Base-by-base conservation (phyloP, 2,888 invertebrate genomes). In the Epistrophe eligans region DNA sequence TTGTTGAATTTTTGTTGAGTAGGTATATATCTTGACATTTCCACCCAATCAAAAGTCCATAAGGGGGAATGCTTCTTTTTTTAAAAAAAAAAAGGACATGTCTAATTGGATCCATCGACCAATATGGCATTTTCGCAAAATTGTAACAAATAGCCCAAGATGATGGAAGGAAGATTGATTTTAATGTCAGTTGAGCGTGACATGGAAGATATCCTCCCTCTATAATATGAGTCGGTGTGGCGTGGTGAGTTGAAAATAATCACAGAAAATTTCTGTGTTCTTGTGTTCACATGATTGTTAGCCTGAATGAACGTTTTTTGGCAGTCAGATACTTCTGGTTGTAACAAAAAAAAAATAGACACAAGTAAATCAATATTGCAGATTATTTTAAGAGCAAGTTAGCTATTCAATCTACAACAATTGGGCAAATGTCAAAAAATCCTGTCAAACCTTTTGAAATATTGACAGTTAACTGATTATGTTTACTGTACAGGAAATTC, bases 101-200 rank as follows among this genome's bases (percentile, higher is more conserved):
- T 83, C 87, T 87, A 87, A 87, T 87, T 87, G 87, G 87, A 72
- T 83, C 52, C 64, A 73, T 32, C 77, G 72, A 84, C 82, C 48
- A 45, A 71, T 82, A 85, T 82, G 85, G 85, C 40, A 48, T 57
- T 73, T 50, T 50, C 19, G 17, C 35, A 52, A 71, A 80, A 80
- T 80, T 66, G 84, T 76, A 71, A 80, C 80, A 80, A 80, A 84
- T 81, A 57, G 50, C 79, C 76, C 17, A 64, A 84, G 58, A 66
- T 72, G 52, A 72, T 55, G 45, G 38, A 45, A 64, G 55, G 45
- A 52, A 77, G 72, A 77, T 77, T 71, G 73, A 60, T 77, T 77
- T 57, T 15, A 62, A 66, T 57, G 50, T 67, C 77, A 72, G 58
- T 77, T 70, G 50, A 45, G 52, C 77, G 45, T 84, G 84, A 80